Percentiles rank a stretch among this genome's conserved stretches.
Evolutionary conservation across 2,888 invertebrate genomes (phyloP).

Genomic region (Lathronympha strigana): DNA sequence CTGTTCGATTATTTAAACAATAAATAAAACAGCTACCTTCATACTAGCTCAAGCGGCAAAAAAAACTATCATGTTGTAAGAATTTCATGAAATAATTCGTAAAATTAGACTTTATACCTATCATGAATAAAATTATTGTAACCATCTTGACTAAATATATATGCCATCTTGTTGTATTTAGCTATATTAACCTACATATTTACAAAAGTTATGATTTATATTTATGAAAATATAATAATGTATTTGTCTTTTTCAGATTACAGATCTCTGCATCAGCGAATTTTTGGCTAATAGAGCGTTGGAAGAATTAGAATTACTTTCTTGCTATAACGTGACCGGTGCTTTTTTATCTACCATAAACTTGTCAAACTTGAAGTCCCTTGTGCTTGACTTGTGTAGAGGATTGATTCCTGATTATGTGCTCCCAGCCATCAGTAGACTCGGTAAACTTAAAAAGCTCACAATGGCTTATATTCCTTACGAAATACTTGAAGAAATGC

Average conservation of each 20-base stretch:
- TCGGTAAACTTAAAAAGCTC: not conserved
- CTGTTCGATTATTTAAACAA: too few species aligned
- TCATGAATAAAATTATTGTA: too few species aligned
- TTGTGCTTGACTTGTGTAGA: not conserved
- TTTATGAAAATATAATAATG: too few species aligned
- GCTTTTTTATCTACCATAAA: not conserved
- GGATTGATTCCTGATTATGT: not conserved
- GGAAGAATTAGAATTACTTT: not conserved
- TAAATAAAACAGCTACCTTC: too few species aligned
- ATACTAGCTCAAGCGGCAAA: too few species aligned
- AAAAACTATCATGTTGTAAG: too few species aligned
- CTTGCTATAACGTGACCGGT: not conserved
- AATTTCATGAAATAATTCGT: too few species aligned
- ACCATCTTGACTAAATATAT: too few species aligned
- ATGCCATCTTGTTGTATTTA: too few species aligned
- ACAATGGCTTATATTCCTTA: not conserved
- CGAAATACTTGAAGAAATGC: not conserved
- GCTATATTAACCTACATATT: too few species aligned
- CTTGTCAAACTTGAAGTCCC: not conserved
- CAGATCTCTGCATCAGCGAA: not conserved
- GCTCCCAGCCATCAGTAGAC: not conserved
- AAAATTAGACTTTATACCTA: too few species aligned
- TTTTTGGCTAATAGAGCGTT: not conserved
- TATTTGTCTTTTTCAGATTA: not conserved
- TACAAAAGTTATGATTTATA: too few species aligned